These are phyloP conservation scores for Crepidodera aurea DNA, from an alignment of 2,888 invertebrate species.

Conservation along the genomic window DNA sequence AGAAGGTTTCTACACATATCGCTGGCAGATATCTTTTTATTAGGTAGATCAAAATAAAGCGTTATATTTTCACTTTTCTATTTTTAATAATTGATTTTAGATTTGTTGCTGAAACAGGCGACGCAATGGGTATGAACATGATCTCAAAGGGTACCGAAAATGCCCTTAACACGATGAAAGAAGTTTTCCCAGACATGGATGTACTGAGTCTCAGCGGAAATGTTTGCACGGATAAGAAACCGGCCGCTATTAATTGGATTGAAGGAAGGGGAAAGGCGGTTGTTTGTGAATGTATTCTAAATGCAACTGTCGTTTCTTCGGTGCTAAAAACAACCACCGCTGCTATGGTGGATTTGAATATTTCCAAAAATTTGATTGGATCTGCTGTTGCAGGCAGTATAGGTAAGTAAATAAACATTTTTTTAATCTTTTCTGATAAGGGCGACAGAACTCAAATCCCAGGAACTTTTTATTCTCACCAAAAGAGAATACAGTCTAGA, in stretches of 20 bases:
- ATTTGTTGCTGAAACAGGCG: slow-evolving; percentile 75
- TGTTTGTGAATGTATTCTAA: slow-evolving; percentile 88
- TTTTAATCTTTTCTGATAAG: too few relatives aligned
- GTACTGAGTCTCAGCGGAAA: slow-evolving; percentile 93
- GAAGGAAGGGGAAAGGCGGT: slow-evolving; percentile 91
- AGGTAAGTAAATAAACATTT: slow-evolving; percentile 59
- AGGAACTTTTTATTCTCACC: too few relatives aligned
- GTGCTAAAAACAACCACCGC: slow-evolving; percentile 86
- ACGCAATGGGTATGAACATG: slow-evolving; percentile 99
- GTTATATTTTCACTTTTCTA: background rate
- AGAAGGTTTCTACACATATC: slow-evolving; percentile 79
- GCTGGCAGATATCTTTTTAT: slow-evolving; percentile 89
- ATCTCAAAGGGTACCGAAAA: slow-evolving; percentile 94
- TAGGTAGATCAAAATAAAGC: slow-evolving; percentile 32
- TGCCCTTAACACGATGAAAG: slow-evolving; percentile 76
- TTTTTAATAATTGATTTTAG: slow-evolving; percentile 15
- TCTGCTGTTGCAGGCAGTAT: slow-evolving; percentile 93
- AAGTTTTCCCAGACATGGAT: slow-evolving; percentile 85
- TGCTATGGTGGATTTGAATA: slow-evolving; percentile 86
- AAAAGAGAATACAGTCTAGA: too few relatives aligned
- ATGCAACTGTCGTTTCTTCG: slow-evolving; percentile 74
- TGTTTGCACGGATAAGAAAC: slow-evolving; percentile 96
- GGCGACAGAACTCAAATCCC: too few relatives aligned
- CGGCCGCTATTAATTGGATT: slow-evolving; percentile 96
- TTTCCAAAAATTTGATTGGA: slow-evolving; percentile 91